phyloP scores from a whole-genome alignment of 2,888 invertebrate species.

The Isotomurus palustris region DNA sequence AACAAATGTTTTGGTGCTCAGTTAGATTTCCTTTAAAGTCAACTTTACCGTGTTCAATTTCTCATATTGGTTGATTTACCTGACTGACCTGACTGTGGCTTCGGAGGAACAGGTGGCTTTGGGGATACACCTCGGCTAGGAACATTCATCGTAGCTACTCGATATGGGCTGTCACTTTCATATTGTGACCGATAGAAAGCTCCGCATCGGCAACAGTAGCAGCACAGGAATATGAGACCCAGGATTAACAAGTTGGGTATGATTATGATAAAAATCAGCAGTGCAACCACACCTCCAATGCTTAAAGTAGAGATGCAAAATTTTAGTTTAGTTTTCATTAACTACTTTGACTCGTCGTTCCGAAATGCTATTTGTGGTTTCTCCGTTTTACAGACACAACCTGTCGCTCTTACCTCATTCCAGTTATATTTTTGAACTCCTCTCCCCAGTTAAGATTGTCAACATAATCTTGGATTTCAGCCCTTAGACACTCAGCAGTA shows the following conservation, averaged over 20 bases:
- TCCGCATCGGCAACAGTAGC: slow-evolving; percentile 3
- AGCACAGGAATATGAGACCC: background rate
- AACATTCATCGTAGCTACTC: background rate
- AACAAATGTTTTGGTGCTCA: too few species aligned
- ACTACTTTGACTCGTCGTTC: too few species aligned
- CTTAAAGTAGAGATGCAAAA: too few species aligned
- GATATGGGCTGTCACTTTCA: too few species aligned
- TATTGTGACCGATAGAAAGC: background rate
- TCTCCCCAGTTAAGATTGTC: background rate
- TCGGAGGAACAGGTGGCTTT: background rate
- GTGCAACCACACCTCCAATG: background rate
- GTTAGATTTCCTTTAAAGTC: too few species aligned
- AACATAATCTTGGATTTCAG: background rate
- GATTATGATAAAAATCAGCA: background rate
- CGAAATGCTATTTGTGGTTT: too few species aligned
- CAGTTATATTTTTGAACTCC: background rate
- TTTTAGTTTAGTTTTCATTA: too few species aligned
- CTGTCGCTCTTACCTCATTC: background rate
- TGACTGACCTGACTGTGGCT: background rate
- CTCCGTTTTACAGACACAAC: background rate
- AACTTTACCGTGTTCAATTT: too few species aligned
- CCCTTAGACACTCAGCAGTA: too few species aligned
- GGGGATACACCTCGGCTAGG: background rate
- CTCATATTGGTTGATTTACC: too few species aligned
- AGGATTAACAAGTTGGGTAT: slow-evolving; percentile 5